These are phyloP conservation scores for Siniperca scherzeri DNA, from an alignment of 2,797 vertebrate species.

Conservation along the genomic window DNA sequence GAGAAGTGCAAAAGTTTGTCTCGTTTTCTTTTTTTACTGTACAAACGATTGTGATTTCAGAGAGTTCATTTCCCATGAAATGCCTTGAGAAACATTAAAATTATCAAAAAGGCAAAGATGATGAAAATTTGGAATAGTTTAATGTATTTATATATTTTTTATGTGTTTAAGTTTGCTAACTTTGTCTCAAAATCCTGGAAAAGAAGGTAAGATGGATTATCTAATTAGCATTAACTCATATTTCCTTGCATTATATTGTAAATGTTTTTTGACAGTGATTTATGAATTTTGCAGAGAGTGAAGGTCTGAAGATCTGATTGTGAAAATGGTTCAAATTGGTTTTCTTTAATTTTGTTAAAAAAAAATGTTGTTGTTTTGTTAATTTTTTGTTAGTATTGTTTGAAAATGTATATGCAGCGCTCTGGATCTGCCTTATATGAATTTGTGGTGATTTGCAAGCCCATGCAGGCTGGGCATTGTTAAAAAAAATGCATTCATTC, in stretches of 20 bases:
- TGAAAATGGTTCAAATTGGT: not conserved
- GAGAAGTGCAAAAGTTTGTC: not conserved
- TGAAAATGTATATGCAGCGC: not conserved
- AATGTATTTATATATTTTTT: not conserved
- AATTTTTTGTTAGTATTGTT: not conserved
- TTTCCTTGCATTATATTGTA: too few relatives aligned
- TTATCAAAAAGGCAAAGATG: not conserved
- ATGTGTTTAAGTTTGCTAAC: slow-evolving; percentile 1
- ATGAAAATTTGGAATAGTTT: not conserved
- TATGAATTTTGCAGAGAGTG: not conserved
- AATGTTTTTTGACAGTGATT: not conserved
- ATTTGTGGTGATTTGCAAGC: not conserved
- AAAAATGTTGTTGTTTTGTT: too few relatives aligned
- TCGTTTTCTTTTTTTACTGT: not conserved
- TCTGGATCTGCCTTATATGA: not conserved
- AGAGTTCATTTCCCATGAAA: not conserved
- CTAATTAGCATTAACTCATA: not conserved
- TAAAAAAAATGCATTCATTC: slow-evolving; percentile 23
- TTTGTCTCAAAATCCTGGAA: not conserved
- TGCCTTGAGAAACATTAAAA: not conserved
- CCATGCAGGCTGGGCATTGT: not conserved
- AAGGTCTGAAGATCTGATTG: not conserved
- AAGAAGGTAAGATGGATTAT: not conserved
- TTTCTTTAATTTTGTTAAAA: not conserved
- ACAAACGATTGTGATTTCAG: slow-evolving; percentile 2